Evolutionary conservation across 2,113 vertebrate genomes (phyloP).

Genomic region (Macheiramphus alcinus): DNA sequence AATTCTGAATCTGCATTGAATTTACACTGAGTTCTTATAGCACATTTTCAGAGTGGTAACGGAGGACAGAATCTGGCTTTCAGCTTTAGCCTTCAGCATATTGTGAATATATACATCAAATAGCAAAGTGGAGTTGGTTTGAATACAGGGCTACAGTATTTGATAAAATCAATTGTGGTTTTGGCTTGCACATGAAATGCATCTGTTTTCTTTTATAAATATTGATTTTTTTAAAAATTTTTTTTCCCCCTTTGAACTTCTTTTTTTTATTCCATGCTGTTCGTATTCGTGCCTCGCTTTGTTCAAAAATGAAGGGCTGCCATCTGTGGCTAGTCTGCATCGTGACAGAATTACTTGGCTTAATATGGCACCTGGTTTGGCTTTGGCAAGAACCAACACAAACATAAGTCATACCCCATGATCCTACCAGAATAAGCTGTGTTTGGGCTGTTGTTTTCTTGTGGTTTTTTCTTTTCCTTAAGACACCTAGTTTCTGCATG

Average conservation of each 20-base stretch:
- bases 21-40: neutral
- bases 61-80: neutral
- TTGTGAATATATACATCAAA: neutral
- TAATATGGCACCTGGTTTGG: slow-evolving; percentile 40
- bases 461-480: neutral
- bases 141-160: neutral
- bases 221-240: neutral
- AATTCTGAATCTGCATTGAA: neutral
- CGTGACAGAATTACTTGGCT: neutral
- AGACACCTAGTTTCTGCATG: neutral
- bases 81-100: neutral
- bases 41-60: neutral
- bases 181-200: slow-evolving; percentile 22
- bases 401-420: neutral
- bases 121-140: neutral
- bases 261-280: slow-evolving; percentile 20
- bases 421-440: neutral
- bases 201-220: slow-evolving; percentile 58
- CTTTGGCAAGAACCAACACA: slow-evolving; percentile 21
- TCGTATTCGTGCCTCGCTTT: neutral
- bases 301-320: slow-evolving; percentile 1
- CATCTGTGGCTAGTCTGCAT: slow-evolving; percentile 33
- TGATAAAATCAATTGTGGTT: slow-evolving; percentile 16
- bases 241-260: slow-evolving; percentile 18
- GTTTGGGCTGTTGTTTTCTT: slow-evolving; percentile 14